Evolutionary conservation across 2,113 vertebrate genomes (phyloP).

Genomic region (Albula glossodonta): DNA sequence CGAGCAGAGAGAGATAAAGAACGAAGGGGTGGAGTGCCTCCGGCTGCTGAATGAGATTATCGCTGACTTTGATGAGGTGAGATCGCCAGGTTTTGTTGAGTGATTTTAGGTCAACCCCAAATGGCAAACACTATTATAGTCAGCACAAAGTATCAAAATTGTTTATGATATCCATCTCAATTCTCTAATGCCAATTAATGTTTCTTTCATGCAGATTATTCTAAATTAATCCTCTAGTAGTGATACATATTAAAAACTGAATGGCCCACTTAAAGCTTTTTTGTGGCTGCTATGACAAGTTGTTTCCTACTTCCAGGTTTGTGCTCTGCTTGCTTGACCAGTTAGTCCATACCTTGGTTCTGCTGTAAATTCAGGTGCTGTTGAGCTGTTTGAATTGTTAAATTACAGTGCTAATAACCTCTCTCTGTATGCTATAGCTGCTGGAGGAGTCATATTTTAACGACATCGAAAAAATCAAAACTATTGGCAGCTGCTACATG

Average conservation of each 20-base stretch:
- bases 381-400: background rate
- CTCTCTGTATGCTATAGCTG: slow-evolving; percentile 66
- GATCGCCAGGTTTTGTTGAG: background rate
- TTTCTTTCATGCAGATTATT: no score
- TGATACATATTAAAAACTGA: no score
- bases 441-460: slow-evolving; percentile 90
- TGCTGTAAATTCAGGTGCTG: background rate
- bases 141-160: background rate
- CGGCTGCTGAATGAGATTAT: slow-evolving; percentile 94
- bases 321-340: no score
- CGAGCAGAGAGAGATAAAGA: slow-evolving; percentile 91
- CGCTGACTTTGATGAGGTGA: slow-evolving; percentile 92
- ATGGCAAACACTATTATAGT: background rate
- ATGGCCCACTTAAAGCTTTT: no score
- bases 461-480: slow-evolving; percentile 98
- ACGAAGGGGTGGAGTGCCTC: slow-evolving; percentile 91
- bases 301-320: no score
- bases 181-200: no score
- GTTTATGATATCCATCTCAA: background rate
- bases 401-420: background rate
- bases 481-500: slow-evolving; percentile 97
- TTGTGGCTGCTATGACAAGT: no score
- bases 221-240: no score
- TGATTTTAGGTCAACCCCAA: background rate
- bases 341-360: no score